A percentile compares a stretch with the other conserved stretches of the same genome.
These are phyloP conservation scores for Campylomormyrus tamandua DNA, from an alignment of 2,113 vertebrate species.

Conservation along the genomic window DNA sequence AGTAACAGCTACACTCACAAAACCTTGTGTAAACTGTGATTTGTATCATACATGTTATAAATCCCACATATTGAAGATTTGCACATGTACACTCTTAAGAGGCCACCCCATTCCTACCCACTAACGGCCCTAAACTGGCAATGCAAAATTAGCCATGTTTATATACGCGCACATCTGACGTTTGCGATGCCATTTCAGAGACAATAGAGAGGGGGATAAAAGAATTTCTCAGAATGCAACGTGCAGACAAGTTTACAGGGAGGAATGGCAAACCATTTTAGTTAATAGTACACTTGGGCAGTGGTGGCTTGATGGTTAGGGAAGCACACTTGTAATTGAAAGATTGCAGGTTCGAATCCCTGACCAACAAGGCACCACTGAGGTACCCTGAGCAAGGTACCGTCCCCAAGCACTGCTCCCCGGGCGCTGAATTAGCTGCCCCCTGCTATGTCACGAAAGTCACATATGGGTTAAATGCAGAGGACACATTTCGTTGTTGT, in stretches of 20 bases:
- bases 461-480: no score
- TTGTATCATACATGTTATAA: background rate
- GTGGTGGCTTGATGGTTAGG: no score
- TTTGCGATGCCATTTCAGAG: background rate
- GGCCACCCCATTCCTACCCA: background rate
- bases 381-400: no score
- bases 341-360: no score
- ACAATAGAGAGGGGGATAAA: background rate
- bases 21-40: background rate
- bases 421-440: no score
- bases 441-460: no score
- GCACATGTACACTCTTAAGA: background rate
- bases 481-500: no score
- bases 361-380: no score
- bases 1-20: background rate
- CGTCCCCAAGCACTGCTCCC: no score
- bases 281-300: background rate
- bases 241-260: background rate
- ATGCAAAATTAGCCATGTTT: background rate
- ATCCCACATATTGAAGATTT: background rate
- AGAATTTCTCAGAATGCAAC: background rate
- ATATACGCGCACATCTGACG: background rate
- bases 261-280: background rate
- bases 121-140: background rate
- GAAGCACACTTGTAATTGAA: no score